A percentile compares a stretch with the other conserved stretches of the same genome.
These are phyloP conservation scores for Epistrophe eligans DNA, from an alignment of 2,888 invertebrate species.

Conservation along the genomic window DNA sequence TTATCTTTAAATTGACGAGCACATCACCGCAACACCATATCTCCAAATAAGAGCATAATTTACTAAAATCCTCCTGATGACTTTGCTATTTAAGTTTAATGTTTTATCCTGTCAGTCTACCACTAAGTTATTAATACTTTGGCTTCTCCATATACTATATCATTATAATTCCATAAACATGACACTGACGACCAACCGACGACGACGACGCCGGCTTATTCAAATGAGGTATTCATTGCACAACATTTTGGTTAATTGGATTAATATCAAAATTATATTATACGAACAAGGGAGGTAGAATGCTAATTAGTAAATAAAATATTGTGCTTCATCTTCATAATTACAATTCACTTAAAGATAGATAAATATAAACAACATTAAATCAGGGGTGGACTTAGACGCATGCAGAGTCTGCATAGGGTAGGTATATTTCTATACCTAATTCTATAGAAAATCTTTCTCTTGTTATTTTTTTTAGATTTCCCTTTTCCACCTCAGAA, in stretches of 20 bases:
- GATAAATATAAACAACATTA: too few species aligned
- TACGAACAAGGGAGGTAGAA: not conserved
- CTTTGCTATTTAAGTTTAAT: not conserved
- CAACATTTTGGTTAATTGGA: constrained; percentile 54
- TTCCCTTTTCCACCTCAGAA: too few species aligned
- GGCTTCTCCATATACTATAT: too few species aligned
- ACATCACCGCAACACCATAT: too few species aligned
- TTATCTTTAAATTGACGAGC: too few species aligned
- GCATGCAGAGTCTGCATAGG: too few species aligned
- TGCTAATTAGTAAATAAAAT: constrained; percentile 33
- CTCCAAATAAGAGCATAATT: too few species aligned
- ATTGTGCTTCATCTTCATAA: constrained; percentile 20
- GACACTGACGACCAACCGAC: not conserved
- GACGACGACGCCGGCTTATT: not conserved
- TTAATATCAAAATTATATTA: constrained; percentile 57
- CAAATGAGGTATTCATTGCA: constrained; percentile 1
- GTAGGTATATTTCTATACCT: too few species aligned
- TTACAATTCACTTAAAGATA: constrained; percentile 20
- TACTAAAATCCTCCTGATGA: too few species aligned
- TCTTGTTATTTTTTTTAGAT: too few species aligned
- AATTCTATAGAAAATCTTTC: too few species aligned
- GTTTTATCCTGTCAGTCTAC: not conserved
- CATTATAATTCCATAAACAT: not conserved
- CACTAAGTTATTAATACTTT: not conserved
- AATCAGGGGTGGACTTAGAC: constrained; percentile 1